Evolutionary conservation across 2,888 invertebrate species (phyloP), one percentile per base, ranked within the genome.

Genomic region (Drosophila cracens): DNA sequence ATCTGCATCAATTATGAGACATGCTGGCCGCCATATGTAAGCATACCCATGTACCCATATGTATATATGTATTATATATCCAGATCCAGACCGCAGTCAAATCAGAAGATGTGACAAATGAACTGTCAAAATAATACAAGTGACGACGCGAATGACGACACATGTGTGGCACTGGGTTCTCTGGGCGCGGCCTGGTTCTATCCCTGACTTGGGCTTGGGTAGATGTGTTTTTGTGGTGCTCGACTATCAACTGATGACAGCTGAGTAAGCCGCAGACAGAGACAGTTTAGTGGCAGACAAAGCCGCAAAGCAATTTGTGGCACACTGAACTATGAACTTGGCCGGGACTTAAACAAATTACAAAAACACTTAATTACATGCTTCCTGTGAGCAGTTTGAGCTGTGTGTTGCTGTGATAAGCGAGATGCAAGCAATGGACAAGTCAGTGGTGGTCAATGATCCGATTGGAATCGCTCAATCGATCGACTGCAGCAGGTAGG

Each of bases 61-160:
- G 1, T 16, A 10, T 57, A 29, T 13, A 40, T 7, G 10, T 16
- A 27, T 2, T 54, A 13, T 48, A 48, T 29, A 54, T 48, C 48
- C 63, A 60, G 68, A 56, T 63, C 33, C 74, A 62, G 76, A 73
- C 65, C 74, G 68, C 77, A 71, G 75, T 70, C 83, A 86, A 85
- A 85, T 85, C 85, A 89, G 70, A 75, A 80, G 85, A 78, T 74
- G 81, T 85, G 85, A 85, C 85, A 85, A 85, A 85, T 85, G 85
- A 85, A 85, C 88, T 85, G 89, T 85, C 85, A 89, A 80, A 85
- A 85, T 85, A 84, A 82, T 87, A 82, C 82, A 82, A 84, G 87
- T 81, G 88, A 77, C 74, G 79, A 83, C 83, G 87, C 75, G 70
- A 73, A 66, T 74, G 75, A 74, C 71, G 75, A 78, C 89, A 87